Evolutionary conservation across 2,888 invertebrate species (phyloP).

Genomic region (Cheiracanthium punctorium): DNA sequence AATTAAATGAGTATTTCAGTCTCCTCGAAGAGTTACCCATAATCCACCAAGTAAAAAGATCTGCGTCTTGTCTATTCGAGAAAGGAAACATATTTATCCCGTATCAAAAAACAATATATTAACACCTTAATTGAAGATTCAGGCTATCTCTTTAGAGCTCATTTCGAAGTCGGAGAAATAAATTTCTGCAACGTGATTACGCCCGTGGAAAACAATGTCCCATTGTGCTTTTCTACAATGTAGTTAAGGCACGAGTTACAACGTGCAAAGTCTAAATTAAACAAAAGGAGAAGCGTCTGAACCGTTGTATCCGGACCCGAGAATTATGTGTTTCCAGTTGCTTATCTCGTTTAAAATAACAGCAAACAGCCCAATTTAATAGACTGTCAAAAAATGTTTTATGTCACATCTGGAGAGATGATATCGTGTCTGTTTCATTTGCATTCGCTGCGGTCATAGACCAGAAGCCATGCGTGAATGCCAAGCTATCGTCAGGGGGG

Average conservation of each 20-base stretch:
- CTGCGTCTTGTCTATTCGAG: not conserved
- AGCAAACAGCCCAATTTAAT: constrained; percentile 36
- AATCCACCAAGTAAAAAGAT: not conserved
- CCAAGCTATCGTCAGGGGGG: not conserved
- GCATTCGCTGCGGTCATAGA: constrained; percentile 56
- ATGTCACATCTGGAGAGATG: constrained; percentile 39
- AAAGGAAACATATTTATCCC: not conserved
- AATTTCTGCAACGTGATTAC: not conserved
- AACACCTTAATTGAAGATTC: constrained; percentile 13
- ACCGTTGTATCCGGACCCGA: constrained; percentile 22
- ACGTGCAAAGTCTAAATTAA: not conserved
- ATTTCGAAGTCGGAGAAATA: constrained; percentile 8
- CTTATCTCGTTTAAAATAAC: constrained; percentile 27
- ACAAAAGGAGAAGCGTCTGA: not conserved
- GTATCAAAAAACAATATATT: not conserved
- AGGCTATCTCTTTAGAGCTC: not conserved
- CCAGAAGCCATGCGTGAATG: constrained; percentile 52
- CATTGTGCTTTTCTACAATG: not conserved
- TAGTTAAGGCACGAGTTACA: constrained; percentile 1
- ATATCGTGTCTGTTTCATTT: constrained; percentile 34
- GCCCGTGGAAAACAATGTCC: not conserved
- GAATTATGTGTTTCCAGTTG: constrained; percentile 31
- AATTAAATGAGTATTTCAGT: not conserved
- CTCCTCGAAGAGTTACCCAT: not conserved
- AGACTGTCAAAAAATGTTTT: constrained; percentile 56